Evolutionary conservation across 2,113 vertebrate genomes (phyloP).

Genomic region (Barbus barbus): DNA sequence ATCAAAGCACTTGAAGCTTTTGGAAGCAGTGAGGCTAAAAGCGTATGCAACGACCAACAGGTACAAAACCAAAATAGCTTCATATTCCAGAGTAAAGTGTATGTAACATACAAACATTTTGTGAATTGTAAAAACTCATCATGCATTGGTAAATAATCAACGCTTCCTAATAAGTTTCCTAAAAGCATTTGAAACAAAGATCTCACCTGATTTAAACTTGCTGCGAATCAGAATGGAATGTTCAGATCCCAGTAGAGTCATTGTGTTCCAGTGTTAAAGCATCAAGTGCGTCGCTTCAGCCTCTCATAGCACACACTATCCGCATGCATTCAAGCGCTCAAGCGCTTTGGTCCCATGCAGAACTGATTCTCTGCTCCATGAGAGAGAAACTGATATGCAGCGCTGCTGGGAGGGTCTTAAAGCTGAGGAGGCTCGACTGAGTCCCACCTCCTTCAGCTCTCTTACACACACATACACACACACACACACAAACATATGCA

Average conservation of each 20-base stretch:
- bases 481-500: too few relatives aligned
- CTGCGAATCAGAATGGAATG: conserved; percentile 88
- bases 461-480: neutral
- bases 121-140: too few relatives aligned
- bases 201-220: conserved; percentile 99
- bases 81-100: neutral
- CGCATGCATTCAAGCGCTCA: neutral
- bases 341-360: conserved; percentile 83
- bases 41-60: neutral
- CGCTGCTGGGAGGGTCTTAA: conserved; percentile 74
- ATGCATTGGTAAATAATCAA: neutral
- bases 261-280: conserved; percentile 79
- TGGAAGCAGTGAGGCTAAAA: neutral
- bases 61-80: neutral
- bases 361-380: conserved; percentile 77
- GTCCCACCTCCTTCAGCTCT: conserved; percentile 75
- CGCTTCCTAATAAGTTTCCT: neutral
- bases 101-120: too few relatives aligned
- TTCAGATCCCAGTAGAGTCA: conserved; percentile 89
- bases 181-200: neutral
- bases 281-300: conserved; percentile 63
- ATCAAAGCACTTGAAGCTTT: conserved; percentile 7
- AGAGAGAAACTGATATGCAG: conserved; percentile 81
- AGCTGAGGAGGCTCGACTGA: conserved; percentile 65
- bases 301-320: neutral